These are phyloP conservation scores for Heteractis magnifica DNA, from an alignment of 92 coral and sea anemone genomes.

Conservation along the genomic window DNA sequence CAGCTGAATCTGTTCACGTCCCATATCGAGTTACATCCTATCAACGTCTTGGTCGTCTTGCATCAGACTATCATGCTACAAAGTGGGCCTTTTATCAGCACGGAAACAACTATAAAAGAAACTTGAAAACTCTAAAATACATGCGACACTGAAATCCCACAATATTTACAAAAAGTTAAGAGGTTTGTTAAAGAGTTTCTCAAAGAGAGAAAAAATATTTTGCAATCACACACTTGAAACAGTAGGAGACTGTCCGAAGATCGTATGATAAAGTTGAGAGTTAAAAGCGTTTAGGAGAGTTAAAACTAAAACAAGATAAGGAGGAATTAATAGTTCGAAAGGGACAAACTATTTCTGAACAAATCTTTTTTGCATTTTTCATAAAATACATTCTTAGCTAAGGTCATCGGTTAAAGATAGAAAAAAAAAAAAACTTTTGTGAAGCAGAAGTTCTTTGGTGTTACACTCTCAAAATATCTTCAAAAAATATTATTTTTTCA, in stretches of 20 bases:
- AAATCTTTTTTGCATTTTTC: too few relatives aligned
- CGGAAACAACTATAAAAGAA: neutral
- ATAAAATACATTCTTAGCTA: too few relatives aligned
- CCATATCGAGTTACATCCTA: neutral
- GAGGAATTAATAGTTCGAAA: too few relatives aligned
- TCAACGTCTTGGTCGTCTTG: too few relatives aligned
- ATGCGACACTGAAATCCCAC: neutral
- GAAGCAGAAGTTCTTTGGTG: too few relatives aligned
- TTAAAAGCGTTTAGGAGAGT: neutral
- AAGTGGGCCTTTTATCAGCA: neutral
- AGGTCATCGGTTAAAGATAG: too few relatives aligned
- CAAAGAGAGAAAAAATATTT: neutral
- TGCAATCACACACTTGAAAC: conserved; percentile 4
- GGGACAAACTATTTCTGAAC: too few relatives aligned
- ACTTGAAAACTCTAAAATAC: neutral
- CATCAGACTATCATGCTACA: neutral
- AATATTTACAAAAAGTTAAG: neutral
- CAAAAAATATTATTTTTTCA: too few relatives aligned
- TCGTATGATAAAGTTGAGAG: neutral
- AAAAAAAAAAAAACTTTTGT: too few relatives aligned
- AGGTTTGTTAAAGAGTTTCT: neutral
- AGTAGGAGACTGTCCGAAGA: neutral
- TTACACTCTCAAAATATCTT: too few relatives aligned
- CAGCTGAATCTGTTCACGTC: neutral
- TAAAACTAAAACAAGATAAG: neutral